A percentile compares a stretch with the other conserved stretches of the same genome.
phyloP scores from a whole-genome alignment of 1,140 invertebrate genomes.

The Tribolium castaneum region DNA sequence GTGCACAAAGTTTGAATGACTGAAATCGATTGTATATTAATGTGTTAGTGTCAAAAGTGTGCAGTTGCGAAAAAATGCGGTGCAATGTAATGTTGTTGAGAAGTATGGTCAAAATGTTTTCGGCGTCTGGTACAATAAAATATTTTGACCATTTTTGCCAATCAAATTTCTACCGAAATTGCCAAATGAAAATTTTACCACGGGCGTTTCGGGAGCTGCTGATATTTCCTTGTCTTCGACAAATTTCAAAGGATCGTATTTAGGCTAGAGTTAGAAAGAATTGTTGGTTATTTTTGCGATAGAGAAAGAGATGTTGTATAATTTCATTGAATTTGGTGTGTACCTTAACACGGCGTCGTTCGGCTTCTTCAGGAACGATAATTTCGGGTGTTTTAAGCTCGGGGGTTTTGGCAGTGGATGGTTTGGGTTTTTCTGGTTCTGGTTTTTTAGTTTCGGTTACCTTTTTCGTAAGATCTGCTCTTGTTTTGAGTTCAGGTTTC shows the following conservation, averaged over 20 bases:
- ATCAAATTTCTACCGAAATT: not conserved
- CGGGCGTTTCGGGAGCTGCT: not conserved
- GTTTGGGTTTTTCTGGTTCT: slow-evolving; percentile 41
- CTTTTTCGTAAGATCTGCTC: slow-evolving; percentile 18
- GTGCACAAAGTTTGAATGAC: not conserved
- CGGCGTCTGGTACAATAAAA: not conserved
- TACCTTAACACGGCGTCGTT: slow-evolving; percentile 48
- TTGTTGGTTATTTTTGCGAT: not conserved
- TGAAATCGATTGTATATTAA: not conserved
- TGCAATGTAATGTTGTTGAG: slow-evolving; percentile 8
- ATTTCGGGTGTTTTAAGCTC: slow-evolving; percentile 52
- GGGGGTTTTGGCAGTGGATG: slow-evolving; percentile 37
- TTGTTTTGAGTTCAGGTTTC: slow-evolving; percentile 37
- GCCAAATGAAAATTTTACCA: slow-evolving; percentile 6
- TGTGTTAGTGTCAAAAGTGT: not conserved
- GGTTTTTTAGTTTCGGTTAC: slow-evolving; percentile 49
- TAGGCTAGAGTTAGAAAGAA: slow-evolving; percentile 29
- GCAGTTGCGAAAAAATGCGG: not conserved
- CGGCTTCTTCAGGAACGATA: slow-evolving; percentile 49
- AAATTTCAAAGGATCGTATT: slow-evolving; percentile 60
- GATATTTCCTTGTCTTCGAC: slow-evolving; percentile 50
- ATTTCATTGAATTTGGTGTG: slow-evolving; percentile 33
- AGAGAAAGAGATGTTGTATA: not conserved
- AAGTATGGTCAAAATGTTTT: slow-evolving; percentile 21
- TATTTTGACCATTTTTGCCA: slow-evolving; percentile 27